phyloP scores from a whole-genome alignment of 2,888 invertebrate genomes.

The Melipona bicolor region DNA sequence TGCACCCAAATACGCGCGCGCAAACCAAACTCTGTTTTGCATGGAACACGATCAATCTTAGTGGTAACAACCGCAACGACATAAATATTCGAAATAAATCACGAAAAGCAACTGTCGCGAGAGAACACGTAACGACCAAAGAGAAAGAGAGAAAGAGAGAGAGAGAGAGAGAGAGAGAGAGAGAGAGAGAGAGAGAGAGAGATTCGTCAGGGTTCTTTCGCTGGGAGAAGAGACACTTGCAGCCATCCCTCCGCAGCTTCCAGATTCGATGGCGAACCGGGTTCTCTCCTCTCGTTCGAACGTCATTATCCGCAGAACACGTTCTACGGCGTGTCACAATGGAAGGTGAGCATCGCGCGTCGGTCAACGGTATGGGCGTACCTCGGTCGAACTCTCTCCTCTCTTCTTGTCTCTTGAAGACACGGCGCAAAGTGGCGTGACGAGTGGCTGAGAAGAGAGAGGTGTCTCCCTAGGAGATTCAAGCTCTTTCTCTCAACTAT shows the following conservation, averaged over 20 bases:
- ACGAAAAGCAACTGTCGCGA: background rate
- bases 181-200: background rate
- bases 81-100: background rate
- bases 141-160: too few relatives aligned
- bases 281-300: constrained; percentile 50
- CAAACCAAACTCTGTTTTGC: background rate
- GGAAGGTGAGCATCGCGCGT: constrained; percentile 63
- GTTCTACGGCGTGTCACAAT: constrained; percentile 63
- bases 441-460: constrained; percentile 64
- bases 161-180: background rate
- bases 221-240: constrained; percentile 19
- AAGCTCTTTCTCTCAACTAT: constrained; percentile 28
- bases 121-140: background rate
- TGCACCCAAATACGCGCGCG: too few relatives aligned
- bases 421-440: constrained; percentile 77
- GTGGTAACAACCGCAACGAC: background rate
- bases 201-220: background rate
- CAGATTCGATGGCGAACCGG: constrained; percentile 15
- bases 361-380: constrained; percentile 64
- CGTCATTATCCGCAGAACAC: constrained; percentile 67
- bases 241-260: constrained; percentile 7
- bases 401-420: constrained; percentile 38
- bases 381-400: constrained; percentile 47
- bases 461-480: constrained; percentile 40
- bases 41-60: background rate